Base-by-base conservation (phyloP, 2,888 invertebrate species). In the Heliothis peltigera region DNA sequence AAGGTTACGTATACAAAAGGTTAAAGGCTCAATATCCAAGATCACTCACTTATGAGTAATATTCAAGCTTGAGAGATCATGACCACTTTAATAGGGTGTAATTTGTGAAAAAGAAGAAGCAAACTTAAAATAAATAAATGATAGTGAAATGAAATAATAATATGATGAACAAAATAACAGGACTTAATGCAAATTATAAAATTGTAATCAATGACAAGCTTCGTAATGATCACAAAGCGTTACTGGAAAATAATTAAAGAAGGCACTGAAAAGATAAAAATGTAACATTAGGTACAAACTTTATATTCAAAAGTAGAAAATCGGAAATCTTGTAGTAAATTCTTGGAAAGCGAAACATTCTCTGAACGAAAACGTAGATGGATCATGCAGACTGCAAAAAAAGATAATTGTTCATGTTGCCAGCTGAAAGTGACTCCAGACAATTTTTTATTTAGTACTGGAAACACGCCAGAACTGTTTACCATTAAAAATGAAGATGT, bases 1-100 rank as follows among this genome's bases (percentile, higher is more conserved):
- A 83, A 82, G 83, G 82, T 73, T 70, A 39, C 42, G 21, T 10
- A 32, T 56, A 55, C 52, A 39, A 82, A 82, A 83, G 78, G 83
- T 80, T 74, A 76, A 71, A 75, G 62, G 70, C 70, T 69, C 58
- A 55, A 64, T 72, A 63, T 59, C 62, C 69, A 81, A 76, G 75
- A 80, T 70, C 80, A 79, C 49, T 76, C 39, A 64, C 44, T 66
- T 67, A 64, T 74, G 61, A 68, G 44, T 63, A 74, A 58, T 55
- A 70, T 59, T 55, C 22, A 44, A 28, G 25, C 49, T 25, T 19
- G 22, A 53, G 32, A 32, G 8, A n/a, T 57, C 17, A 8, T 39
- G 15, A 51, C 22, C 35, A 28, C 19, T 52, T 44, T n/a, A 21
- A 42, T 1, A 22, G 39, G 12, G 2, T 1, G 6, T 18, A n/a